These are phyloP conservation scores for Oncopodura yosiiana DNA, from an alignment of 1,140 invertebrate genomes.

Conservation along the genomic window DNA sequence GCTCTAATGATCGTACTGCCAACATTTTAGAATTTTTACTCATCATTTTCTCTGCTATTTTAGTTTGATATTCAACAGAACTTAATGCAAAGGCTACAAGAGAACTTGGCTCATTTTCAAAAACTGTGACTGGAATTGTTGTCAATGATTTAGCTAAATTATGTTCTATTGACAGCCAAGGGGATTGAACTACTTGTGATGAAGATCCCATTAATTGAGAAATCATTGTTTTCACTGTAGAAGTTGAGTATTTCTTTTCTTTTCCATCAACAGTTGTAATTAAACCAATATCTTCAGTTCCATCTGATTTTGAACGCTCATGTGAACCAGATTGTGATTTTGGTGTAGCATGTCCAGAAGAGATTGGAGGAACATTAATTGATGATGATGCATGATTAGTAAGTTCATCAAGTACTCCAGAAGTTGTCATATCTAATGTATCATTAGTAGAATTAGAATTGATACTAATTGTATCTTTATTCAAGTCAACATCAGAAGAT, in stretches of 20 bases:
- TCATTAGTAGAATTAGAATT: slow-evolving; percentile 4
- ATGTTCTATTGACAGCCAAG: slow-evolving; percentile 56
- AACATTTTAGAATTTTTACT: no score
- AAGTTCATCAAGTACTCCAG: slow-evolving; percentile 24
- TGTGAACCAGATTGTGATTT: neutral
- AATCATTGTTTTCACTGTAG: slow-evolving; percentile 57
- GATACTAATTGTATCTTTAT: slow-evolving; percentile 1
- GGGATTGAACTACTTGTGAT: slow-evolving; percentile 45
- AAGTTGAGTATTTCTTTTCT: slow-evolving; percentile 34
- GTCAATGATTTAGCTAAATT: slow-evolving; percentile 47
- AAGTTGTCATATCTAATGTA: slow-evolving; percentile 25
- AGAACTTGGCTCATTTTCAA: slow-evolving; percentile 77
- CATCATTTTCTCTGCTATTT: slow-evolving; percentile 46
- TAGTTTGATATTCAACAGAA: slow-evolving; percentile 58
- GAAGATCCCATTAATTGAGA: slow-evolving; percentile 51
- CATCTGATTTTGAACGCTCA: slow-evolving; percentile 11
- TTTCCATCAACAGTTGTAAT: neutral
- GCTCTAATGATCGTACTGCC: no score
- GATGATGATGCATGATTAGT: neutral
- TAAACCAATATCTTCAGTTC: neutral
- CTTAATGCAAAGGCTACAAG: slow-evolving; percentile 76
- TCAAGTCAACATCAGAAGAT: slow-evolving; percentile 2
- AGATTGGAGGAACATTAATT: neutral
- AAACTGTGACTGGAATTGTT: slow-evolving; percentile 62
- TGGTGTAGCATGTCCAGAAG: neutral